Conservation (phyloP, 2,797 vertebrate genomes). For the Enteromius argenteus region DNA sequence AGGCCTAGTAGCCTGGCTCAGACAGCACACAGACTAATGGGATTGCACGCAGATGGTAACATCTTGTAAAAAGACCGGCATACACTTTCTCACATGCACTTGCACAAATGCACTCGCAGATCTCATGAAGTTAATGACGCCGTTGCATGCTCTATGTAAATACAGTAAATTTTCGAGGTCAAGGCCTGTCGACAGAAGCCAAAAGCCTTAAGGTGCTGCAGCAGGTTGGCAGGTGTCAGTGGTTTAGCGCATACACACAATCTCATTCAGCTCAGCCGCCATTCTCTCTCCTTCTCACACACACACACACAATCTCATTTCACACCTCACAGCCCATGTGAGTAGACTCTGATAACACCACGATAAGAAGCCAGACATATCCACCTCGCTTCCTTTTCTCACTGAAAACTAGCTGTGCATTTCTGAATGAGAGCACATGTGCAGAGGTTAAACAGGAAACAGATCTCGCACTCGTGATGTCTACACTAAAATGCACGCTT, state of each 20-base stretch:
- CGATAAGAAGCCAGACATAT: constrained; percentile 48
- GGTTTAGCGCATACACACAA: constrained; percentile 27
- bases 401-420: constrained; percentile 48
- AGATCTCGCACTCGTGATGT: constrained; percentile 5
- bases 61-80: constrained; percentile 3
- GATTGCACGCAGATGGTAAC: constrained; percentile 35
- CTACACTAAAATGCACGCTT: neutral
- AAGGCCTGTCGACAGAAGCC: constrained; percentile 43
- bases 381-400: constrained; percentile 39
- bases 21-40: constrained; percentile 9
- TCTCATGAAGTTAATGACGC: neutral
- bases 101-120: constrained; percentile 22
- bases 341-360: constrained; percentile 51
- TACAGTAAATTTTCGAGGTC: constrained; percentile 55
- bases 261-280: constrained; percentile 55
- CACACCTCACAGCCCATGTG: constrained; percentile 34
- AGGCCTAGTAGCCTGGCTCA: constrained; percentile 34
- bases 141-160: constrained; percentile 13
- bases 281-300: constrained; percentile 29
- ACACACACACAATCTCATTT: constrained; percentile 24
- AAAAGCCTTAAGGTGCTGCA: constrained; percentile 35
- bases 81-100: constrained; percentile 16
- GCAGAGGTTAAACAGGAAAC: constrained; percentile 43
- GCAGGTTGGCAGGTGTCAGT: constrained; percentile 59
- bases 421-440: constrained; percentile 43